These are phyloP conservation scores for Synergus gifuensis DNA, from an alignment of 2,888 invertebrate species.

Conservation along the genomic window DNA sequence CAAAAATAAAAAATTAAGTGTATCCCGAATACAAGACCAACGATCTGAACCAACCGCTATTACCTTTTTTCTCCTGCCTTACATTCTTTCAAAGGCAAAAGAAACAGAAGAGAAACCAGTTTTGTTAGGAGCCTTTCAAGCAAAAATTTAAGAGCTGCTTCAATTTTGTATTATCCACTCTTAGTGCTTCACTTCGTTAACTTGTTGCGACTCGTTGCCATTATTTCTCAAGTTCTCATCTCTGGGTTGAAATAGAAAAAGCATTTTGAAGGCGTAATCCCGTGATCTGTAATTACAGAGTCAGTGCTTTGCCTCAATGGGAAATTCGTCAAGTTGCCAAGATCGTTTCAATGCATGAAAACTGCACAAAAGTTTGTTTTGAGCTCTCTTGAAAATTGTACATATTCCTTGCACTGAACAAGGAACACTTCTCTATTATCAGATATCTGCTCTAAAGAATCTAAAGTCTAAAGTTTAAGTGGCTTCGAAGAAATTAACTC, in stretches of 20 bases:
- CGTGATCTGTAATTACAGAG: background rate
- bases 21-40: background rate
- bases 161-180: conserved; percentile 1
- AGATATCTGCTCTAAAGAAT: background rate
- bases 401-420: background rate
- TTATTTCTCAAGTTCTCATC: background rate
- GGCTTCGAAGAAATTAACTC: conserved; percentile 18
- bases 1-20: background rate
- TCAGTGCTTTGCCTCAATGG: background rate
- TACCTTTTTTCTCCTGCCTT: background rate
- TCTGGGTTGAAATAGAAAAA: conserved; percentile 15
- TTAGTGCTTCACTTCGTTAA: conserved; percentile 25
- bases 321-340: background rate
- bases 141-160: conserved; percentile 15
- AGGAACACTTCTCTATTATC: background rate
- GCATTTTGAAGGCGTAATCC: conserved; percentile 10
- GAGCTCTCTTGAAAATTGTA: background rate
- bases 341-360: background rate
- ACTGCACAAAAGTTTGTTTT: conserved; percentile 1
- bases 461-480: conserved; percentile 16
- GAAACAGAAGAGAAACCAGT: background rate
- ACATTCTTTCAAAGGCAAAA: background rate
- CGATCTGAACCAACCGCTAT: background rate
- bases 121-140: background rate
- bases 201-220: background rate